phyloP scores from a whole-genome alignment of 2,113 vertebrate species.

The Elaphurus davidianus region DNA sequence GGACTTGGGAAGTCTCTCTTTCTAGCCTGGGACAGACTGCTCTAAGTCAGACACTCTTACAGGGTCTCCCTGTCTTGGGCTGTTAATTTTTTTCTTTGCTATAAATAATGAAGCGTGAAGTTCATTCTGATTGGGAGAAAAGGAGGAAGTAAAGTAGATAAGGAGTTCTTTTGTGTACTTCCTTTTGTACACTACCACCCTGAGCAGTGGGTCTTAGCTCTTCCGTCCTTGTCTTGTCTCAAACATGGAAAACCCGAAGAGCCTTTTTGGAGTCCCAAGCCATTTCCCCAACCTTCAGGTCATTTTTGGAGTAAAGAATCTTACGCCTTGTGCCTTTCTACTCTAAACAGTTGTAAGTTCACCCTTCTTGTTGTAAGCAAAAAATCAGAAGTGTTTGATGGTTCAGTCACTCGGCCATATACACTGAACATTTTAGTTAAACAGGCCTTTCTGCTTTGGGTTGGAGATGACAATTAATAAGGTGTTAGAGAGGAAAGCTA shows the following conservation, averaged over 20 bases:
- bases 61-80: neutral
- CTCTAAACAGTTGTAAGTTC: neutral
- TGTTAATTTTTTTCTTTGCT: neutral
- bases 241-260: neutral
- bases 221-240: neutral
- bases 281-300: neutral
- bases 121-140: neutral
- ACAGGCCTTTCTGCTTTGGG: neutral
- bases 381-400: neutral
- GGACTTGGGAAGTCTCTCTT: neutral
- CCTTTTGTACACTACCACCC: neutral
- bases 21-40: neutral
- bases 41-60: neutral
- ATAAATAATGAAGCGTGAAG: neutral
- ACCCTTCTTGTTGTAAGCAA: neutral
- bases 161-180: neutral
- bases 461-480: neutral
- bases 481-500: neutral
- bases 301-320: neutral
- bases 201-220: neutral
- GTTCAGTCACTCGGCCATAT: neutral
- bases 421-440: neutral
- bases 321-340: neutral
- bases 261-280: neutral
- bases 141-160: neutral